phyloP scores from a whole-genome alignment of 2,797 vertebrate species.

The Helicolenus hilgendorfi region DNA sequence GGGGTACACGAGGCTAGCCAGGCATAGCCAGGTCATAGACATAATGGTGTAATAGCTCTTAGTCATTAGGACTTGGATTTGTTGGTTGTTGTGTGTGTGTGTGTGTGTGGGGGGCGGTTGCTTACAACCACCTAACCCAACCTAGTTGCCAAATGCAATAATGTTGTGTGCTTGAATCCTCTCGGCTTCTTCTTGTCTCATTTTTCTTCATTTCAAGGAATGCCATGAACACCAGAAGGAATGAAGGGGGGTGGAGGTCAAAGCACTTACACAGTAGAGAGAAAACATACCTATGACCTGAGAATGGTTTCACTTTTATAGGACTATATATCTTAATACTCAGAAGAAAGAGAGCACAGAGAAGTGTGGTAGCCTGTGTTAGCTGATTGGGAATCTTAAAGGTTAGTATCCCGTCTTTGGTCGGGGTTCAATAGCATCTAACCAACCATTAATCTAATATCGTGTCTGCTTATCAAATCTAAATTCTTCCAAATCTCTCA shows the following conservation, averaged over 20 bases:
- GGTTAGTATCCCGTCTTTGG: neutral
- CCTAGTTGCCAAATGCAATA: conserved; percentile 31
- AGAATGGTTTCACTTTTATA: neutral
- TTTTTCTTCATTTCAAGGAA: conserved; percentile 31
- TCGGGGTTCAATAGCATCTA: neutral
- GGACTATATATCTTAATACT: neutral
- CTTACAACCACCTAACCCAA: neutral
- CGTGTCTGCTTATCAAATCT: neutral
- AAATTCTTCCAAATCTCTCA: neutral
- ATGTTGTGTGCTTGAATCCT: neutral
- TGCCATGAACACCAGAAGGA: conserved; percentile 1
- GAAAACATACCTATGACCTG: conserved; percentile 20
- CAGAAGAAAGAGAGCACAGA: neutral
- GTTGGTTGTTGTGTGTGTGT: too few species aligned
- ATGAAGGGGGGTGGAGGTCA: neutral
- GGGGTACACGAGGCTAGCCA: conserved; percentile 20
- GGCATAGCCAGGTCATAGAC: conserved; percentile 40
- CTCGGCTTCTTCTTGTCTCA: neutral
- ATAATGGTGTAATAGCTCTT: conserved; percentile 24
- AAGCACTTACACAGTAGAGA: conserved; percentile 15
- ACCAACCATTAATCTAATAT: neutral
- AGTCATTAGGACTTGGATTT: neutral
- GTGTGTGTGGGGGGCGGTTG: neutral
- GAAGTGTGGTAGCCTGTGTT: neutral
- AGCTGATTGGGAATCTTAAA: neutral